These are phyloP conservation scores for Tetranychus truncatus DNA, from an alignment of 2,888 invertebrate species.

Conservation along the genomic window DNA sequence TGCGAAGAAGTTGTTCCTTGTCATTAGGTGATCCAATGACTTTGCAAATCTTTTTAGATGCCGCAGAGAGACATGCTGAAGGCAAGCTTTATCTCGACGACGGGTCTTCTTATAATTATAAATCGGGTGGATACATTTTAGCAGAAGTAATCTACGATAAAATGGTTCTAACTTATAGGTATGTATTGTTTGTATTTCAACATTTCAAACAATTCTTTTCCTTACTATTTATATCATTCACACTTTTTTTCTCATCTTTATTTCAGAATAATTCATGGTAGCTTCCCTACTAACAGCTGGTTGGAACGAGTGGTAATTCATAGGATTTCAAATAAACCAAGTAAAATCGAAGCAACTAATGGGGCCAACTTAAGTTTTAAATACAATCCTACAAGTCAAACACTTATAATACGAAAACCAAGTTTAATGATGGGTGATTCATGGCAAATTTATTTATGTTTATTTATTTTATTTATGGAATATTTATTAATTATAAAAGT, in stretches of 20 bases:
- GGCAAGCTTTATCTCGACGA: slow-evolving; percentile 21
- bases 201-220: too few species aligned
- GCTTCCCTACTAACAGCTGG: slow-evolving; percentile 61
- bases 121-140: slow-evolving; percentile 43
- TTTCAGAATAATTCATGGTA: slow-evolving; percentile 45
- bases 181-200: not conserved
- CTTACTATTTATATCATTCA: not conserved
- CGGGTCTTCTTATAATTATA: slow-evolving; percentile 61
- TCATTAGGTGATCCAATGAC: slow-evolving; percentile 20
- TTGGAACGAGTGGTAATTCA: slow-evolving; percentile 68
- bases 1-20: slow-evolving; percentile 17
- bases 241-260: not conserved
- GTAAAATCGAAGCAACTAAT: slow-evolving; percentile 38
- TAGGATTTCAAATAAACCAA: slow-evolving; percentile 51
- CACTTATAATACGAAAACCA: slow-evolving; percentile 64
- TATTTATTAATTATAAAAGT: too few species aligned
- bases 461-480: too few species aligned
- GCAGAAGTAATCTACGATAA: slow-evolving; percentile 9
- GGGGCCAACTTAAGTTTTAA: slow-evolving; percentile 41
- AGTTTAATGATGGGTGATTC: slow-evolving; percentile 57
- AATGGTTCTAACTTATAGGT: slow-evolving; percentile 6
- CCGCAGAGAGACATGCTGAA: slow-evolving; percentile 10
- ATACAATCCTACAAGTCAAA: slow-evolving; percentile 44
- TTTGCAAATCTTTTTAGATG: slow-evolving; percentile 19
- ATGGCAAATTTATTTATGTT: too few species aligned